Evolutionary conservation across 2,888 invertebrate species (phyloP), one percentile per base, ranked within the genome.

Genomic region (Steinernema scapterisci): DNA sequence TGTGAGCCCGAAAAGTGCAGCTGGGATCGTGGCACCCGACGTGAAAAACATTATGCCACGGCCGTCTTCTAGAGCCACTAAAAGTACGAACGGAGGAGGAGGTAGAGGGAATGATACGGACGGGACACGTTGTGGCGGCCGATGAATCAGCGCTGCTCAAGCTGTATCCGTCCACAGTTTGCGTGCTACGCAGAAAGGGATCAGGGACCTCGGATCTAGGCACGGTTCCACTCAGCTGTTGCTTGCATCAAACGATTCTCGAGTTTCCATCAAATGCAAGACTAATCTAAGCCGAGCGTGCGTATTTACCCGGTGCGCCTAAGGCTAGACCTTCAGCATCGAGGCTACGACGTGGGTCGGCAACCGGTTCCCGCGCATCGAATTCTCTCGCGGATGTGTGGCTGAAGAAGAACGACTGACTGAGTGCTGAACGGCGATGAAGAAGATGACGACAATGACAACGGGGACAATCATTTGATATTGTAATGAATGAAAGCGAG

Each of bases 401-500:
- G 63, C 63, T 63, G 63, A 27, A 27, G 23, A 63, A 38, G 38
- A 38, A 38, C 38, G 38, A 27, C 27, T 63, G 48, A n/a, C 48
- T 48, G 48, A 16, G 48, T 16, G 63, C 63, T 63, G 63, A 25
- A 27, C 9, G 31, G 25, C 31, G 27, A 52, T 23, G 52, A 23
- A 23, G 52, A 23, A 19, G 52, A 52, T 52, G 38, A 38, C 38
- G 38, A 38, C 38, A 38, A n/a, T n/a, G 23, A 52, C 52, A 52
- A 52, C 52, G 31, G 63, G 63, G 63, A 31, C 63, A 27, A 63
- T 63, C 63, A 63, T 63, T 54, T 54, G 54, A 54, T 63, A 63
- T 63, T 63, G 63, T 63, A 63, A 63, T 63, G 63, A 63, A 63
- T 63, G 38, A 63, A 63, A 6, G 63, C 63, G 63, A 63, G 38